Conservation (phyloP, 2,888 invertebrate species). For the Esperia sulphurella region DNA sequence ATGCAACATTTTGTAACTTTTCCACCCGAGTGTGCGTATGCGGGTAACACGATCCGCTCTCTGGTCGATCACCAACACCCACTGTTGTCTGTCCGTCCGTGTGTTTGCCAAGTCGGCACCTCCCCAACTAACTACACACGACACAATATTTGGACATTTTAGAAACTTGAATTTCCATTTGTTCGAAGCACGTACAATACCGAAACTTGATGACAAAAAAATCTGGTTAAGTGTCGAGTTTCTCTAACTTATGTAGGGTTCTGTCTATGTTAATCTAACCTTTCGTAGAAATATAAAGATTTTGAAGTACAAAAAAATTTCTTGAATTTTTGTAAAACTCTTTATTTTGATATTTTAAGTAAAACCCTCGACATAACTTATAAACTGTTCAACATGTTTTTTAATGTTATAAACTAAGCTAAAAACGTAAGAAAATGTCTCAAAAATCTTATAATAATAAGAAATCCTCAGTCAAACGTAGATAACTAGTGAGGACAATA, state of each 20-base stretch:
- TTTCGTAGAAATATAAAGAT: too few relatives aligned
- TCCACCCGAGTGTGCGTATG: constrained; percentile 18
- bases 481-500: too few relatives aligned
- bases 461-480: too few relatives aligned
- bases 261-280: too few relatives aligned
- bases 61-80: constrained; percentile 48
- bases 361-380: too few relatives aligned
- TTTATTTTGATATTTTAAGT: too few relatives aligned
- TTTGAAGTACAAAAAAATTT: too few relatives aligned
- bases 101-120: constrained; percentile 35
- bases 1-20: constrained; percentile 6
- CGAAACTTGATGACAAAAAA: constrained; percentile 11
- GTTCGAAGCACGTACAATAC: constrained; percentile 30
- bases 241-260: not conserved
- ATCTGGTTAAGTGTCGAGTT: not conserved
- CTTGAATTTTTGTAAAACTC: too few relatives aligned
- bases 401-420: too few relatives aligned
- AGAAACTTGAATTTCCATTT: constrained; percentile 69
- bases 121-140: constrained; percentile 24
- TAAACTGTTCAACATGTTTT: too few relatives aligned
- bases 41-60: constrained; percentile 49
- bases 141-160: constrained; percentile 60
- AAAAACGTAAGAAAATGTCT: too few relatives aligned
- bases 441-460: too few relatives aligned
- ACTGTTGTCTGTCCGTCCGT: constrained; percentile 14